These are phyloP conservation scores for Lasiurus cinereus DNA, from an alignment of 2,113 vertebrate species.

Conservation along the genomic window DNA sequence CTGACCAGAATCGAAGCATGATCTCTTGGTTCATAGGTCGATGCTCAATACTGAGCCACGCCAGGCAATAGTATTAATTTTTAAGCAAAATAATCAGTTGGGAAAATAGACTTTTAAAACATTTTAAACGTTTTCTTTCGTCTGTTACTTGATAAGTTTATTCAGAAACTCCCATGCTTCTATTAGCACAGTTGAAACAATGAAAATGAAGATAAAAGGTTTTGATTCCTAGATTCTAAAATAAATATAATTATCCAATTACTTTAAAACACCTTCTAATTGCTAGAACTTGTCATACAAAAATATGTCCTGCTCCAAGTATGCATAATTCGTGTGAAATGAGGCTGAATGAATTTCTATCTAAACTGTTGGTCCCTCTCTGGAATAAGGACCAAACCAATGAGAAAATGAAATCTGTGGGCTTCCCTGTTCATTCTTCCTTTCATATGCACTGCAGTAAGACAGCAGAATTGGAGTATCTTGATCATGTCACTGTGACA, in stretches of 20 bases:
- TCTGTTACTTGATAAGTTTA: conserved; percentile 9
- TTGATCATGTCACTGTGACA: background rate
- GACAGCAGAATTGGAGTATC: background rate
- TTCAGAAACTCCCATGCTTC: background rate
- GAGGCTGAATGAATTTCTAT: conserved; percentile 45
- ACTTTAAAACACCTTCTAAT: conserved; percentile 57
- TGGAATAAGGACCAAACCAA: conserved; percentile 57
- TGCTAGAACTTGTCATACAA: conserved; percentile 58
- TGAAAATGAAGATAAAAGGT: conserved; percentile 6
- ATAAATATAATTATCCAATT: conserved; percentile 51
- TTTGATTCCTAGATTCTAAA: conserved; percentile 47
- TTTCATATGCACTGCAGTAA: background rate
- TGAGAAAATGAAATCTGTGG: conserved; percentile 20
- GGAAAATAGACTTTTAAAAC: conserved; percentile 5
- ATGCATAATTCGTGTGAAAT: conserved; percentile 63
- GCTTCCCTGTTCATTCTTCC: background rate
- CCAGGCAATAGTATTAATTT: background rate
- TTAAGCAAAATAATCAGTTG: conserved; percentile 52
- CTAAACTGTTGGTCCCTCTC: conserved; percentile 24
- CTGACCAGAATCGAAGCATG: too few species aligned
- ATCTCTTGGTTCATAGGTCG: too few species aligned
- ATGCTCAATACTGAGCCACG: too few species aligned
- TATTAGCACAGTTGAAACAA: conserved; percentile 12
- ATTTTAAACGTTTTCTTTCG: conserved; percentile 55
- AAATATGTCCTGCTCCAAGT: conserved; percentile 38